Conservation (phyloP, 2,113 vertebrate genomes). For the Agelaius phoeniceus region DNA sequence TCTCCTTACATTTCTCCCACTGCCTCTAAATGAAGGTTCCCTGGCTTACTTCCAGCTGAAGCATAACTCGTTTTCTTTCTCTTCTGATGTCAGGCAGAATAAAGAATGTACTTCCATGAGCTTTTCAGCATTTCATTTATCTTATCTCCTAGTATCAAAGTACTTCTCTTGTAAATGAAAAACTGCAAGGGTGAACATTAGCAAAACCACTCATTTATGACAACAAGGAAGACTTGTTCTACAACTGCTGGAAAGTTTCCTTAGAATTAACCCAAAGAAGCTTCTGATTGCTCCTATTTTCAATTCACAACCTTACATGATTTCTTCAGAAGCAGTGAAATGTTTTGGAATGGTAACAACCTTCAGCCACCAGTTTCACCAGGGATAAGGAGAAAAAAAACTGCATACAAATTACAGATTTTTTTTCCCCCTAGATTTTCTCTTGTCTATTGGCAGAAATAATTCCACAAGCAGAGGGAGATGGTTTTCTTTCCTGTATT, state of each 20-base stretch:
- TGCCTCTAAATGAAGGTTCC: background rate
- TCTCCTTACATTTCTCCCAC: background rate
- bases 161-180: constrained; percentile 4
- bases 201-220: background rate
- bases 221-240: background rate
- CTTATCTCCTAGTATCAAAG: constrained; percentile 29
- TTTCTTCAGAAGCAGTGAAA: background rate
- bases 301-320: background rate
- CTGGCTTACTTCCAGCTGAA: constrained; percentile 22
- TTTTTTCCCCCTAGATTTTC: background rate
- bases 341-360: background rate
- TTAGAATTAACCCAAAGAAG: background rate
- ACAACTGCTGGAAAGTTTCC: background rate
- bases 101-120: background rate
- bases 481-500: background rate
- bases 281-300: background rate
- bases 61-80: background rate
- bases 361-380: background rate
- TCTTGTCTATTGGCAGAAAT: background rate
- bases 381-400: background rate
- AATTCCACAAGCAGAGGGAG: background rate
- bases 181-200: background rate
- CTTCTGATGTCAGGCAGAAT: constrained; percentile 4
- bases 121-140: background rate
- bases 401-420: background rate